Evolutionary conservation across 92 coral and sea anemone genomes (phyloP).

Genomic region (Virgularia gustaviana): DNA sequence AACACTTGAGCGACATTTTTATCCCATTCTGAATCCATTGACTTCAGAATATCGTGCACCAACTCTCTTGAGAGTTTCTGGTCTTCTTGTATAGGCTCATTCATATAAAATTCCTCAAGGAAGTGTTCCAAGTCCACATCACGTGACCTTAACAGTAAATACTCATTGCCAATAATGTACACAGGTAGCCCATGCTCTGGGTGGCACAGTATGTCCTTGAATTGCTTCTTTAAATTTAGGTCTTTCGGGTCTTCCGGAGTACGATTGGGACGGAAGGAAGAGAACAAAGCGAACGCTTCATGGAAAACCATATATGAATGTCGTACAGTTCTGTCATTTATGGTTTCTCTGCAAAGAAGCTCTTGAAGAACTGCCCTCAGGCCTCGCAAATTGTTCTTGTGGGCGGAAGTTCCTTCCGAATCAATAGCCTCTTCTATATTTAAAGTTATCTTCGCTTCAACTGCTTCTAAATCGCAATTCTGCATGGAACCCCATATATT

Average conservation of each 20-base stretch:
- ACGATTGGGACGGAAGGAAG: constrained; percentile 2
- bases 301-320: constrained; percentile 29
- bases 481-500: no score
- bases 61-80: background rate
- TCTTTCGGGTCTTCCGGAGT: constrained; percentile 7
- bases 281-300: constrained; percentile 32
- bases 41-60: constrained; percentile 2
- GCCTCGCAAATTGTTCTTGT: constrained; percentile 3
- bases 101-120: constrained; percentile 4
- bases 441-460: no score
- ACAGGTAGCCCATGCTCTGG: constrained; percentile 39
- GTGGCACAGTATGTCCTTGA: constrained; percentile 31
- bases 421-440: background rate
- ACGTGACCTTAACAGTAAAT: constrained; percentile 26
- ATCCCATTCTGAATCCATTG: constrained; percentile 25
- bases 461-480: no score
- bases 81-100: background rate
- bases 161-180: constrained; percentile 16
- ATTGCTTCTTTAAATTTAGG: constrained; percentile 3
- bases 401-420: background rate
- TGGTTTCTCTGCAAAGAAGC: background rate
- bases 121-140: constrained; percentile 34
- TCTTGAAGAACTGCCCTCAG: constrained; percentile 10
- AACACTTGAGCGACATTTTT: constrained; percentile 22
- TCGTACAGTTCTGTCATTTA: constrained; percentile 11